A percentile compares a stretch with the other conserved stretches of the same genome.
These are phyloP conservation scores for Standfussiana lucernea DNA, from an alignment of 2,888 invertebrate species.

Conservation along the genomic window DNA sequence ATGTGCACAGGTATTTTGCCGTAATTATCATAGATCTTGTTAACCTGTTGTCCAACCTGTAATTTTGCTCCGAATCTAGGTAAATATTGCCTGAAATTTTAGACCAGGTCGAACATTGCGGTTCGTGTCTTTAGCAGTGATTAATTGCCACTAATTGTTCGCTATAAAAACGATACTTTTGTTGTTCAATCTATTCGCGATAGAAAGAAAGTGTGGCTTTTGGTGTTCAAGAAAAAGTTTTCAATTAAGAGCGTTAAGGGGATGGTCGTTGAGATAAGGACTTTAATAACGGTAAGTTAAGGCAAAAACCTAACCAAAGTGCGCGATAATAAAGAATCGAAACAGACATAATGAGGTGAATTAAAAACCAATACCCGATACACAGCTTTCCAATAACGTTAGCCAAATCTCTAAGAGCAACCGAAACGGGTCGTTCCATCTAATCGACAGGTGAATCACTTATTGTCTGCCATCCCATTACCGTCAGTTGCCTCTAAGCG, in stretches of 20 bases:
- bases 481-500: constrained; percentile 52
- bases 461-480: constrained; percentile 62
- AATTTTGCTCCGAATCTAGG: constrained; percentile 36
- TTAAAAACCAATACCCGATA: constrained; percentile 55
- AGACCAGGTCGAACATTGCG: constrained; percentile 27
- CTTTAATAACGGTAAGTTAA: constrained; percentile 6
- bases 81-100: constrained; percentile 43
- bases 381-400: constrained; percentile 46
- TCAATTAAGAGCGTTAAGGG: constrained; percentile 31
- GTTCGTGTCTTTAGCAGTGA: constrained; percentile 56
- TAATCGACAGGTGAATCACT: constrained; percentile 62
- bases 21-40: constrained; percentile 55
- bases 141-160: constrained; percentile 60
- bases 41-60: constrained; percentile 26
- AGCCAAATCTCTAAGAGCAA: constrained; percentile 34
- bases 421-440: constrained; percentile 48
- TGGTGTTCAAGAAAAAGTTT: constrained; percentile 40
- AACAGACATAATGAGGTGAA: constrained; percentile 37
- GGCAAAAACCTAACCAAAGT: neutral
- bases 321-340: constrained; percentile 4
- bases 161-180: constrained; percentile 57
- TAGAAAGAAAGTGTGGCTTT: constrained; percentile 34
- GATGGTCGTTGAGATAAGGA: constrained; percentile 25
- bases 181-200: constrained; percentile 44
- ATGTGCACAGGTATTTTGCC: constrained; percentile 48